Conservation (phyloP, 92 coral and sea anemone species). For the Palythoa caribaeorum region DNA sequence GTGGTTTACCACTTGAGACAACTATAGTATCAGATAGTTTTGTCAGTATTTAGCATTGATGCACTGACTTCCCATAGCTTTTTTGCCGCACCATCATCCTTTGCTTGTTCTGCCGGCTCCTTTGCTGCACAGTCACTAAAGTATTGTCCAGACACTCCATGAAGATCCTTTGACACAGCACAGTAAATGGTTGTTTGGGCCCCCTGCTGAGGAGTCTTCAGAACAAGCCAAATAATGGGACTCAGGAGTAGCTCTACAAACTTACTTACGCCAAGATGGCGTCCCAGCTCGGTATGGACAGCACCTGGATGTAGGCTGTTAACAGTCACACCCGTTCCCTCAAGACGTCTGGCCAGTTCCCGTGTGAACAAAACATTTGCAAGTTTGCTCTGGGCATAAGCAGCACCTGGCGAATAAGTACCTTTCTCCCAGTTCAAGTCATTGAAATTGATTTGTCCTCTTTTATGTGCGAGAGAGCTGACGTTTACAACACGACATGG, state of each 20-base stretch:
- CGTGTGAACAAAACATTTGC: constrained; percentile 88
- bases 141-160: constrained; percentile 83
- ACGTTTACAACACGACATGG: constrained; percentile 84
- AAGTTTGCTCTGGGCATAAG: constrained; percentile 84
- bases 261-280: constrained; percentile 43
- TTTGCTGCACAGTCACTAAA: constrained; percentile 74
- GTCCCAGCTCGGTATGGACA: constrained; percentile 61
- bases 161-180: constrained; percentile 88
- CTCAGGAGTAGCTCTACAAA: neutral
- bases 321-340: constrained; percentile 82
- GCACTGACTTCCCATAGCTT: constrained; percentile 87
- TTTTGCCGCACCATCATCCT: constrained; percentile 83
- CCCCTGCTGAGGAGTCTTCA: constrained; percentile 74
- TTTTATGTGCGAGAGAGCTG: constrained; percentile 58
- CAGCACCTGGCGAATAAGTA: constrained; percentile 61
- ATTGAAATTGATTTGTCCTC: constrained; percentile 63
- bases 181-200: constrained; percentile 85
- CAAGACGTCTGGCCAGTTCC: constrained; percentile 80
- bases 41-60: constrained; percentile 36
- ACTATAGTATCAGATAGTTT: neutral
- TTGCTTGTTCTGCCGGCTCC: constrained; percentile 59
- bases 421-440: constrained; percentile 70
- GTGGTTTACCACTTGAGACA: too few relatives aligned
- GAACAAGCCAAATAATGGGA: constrained; percentile 64
- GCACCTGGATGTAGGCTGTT: constrained; percentile 85